Base-by-base conservation (phyloP, 2,888 invertebrate species). In the Argyresthia albistria region DNA sequence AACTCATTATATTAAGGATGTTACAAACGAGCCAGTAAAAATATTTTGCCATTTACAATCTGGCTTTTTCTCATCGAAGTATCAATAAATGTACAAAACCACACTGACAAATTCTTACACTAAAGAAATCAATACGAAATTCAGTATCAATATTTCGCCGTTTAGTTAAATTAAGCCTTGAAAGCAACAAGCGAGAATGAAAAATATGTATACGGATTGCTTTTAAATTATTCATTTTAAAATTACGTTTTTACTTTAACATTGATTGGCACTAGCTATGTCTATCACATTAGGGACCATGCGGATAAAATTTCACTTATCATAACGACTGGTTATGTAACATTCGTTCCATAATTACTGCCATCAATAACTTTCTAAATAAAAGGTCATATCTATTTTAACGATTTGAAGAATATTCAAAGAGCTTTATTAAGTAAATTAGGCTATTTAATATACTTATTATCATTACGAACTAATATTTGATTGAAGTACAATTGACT, bases 211-310 rank as follows among this genome's bases (percentile, higher is more conserved):
- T 1, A 45, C 6, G 2, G 25, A 25, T 25, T 25, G 25, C 11
- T 6, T 42, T 42, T 2, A 42, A 42, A 45, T 45, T n/a, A 45
- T 45, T 14, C 14, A 14, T 12, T 14, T 45, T 48, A 46, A 51
- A 48, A 25, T 50, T 51, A 45, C 46, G 42, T 51, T 48, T 52
- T 54, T 52, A 52, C 47, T 48, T 37, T 39, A 37, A 36, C 37
- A 67, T 66, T 66, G 60, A 69, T 83, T 82, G 84, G 83, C 83
- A 83, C 84, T 79, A 80, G 66, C 76, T 82, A 76, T 70, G 57
- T 67, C 77, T 80, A 82, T 83, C 83, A 82, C 82, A 80, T 70
- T 70, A 63, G 70, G 25, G 68, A 80, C 73, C 72, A 77, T 76
- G 75, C 72, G 66, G 66, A 65, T 8, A 39, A 39, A 39, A 39